Conservation (phyloP, 2,113 vertebrate genomes). For the Pachypanchax playfairii region DNA sequence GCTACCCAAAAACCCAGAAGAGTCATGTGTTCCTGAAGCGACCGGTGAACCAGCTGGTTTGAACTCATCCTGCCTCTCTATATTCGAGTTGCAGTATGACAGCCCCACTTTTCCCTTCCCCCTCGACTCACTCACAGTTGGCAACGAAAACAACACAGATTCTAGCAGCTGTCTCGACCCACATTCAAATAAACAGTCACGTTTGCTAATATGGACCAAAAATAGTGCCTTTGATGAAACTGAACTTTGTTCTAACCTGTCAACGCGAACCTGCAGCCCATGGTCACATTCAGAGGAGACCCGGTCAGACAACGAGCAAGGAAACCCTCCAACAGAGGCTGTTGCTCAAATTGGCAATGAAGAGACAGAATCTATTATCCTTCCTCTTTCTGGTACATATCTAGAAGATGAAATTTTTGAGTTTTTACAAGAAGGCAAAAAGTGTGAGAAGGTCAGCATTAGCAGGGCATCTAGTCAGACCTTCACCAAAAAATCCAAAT, state of each 20-base stretch:
- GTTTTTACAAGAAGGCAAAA: constrained; percentile 88
- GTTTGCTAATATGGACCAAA: constrained; percentile 99
- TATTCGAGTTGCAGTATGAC: constrained; percentile 98
- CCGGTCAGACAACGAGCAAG: constrained; percentile 94
- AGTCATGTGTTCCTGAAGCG: constrained; percentile 86
- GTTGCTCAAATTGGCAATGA: constrained; percentile 86
- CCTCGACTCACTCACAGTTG: constrained; percentile 87
- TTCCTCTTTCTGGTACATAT: constrained; percentile 88
- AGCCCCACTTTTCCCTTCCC: constrained; percentile 94
- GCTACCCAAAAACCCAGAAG: constrained; percentile 85
- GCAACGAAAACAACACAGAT: constrained; percentile 88
- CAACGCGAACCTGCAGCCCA: constrained; percentile 98
- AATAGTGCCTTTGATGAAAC: constrained; percentile 99
- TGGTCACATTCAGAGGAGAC: constrained; percentile 99
- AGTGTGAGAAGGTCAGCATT: constrained; percentile 82
- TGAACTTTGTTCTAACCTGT: constrained; percentile 99
- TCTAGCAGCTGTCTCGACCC: constrained; percentile 91
- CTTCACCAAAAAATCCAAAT: constrained; percentile 93
- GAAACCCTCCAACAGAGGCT: constrained; percentile 87
- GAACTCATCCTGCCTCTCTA: constrained; percentile 93
- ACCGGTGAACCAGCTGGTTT: constrained; percentile 87
- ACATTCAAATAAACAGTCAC: constrained; percentile 96
- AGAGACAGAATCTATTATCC: constrained; percentile 88
- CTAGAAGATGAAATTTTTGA: constrained; percentile 94
- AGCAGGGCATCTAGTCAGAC: constrained; percentile 84